phyloP scores from a whole-genome alignment of 2,888 invertebrate genomes.

The Meganola albula region DNA sequence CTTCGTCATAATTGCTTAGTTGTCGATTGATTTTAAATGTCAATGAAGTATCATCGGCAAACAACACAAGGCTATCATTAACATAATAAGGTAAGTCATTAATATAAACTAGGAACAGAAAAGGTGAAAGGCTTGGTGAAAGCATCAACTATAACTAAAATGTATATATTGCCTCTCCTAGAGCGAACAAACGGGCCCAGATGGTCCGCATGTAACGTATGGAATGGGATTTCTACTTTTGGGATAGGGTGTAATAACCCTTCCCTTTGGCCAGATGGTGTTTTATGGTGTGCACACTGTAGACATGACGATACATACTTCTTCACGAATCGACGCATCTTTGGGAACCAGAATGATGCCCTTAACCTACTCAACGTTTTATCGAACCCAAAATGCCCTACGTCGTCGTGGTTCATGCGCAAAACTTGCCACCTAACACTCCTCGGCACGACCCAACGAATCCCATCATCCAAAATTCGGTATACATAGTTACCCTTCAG shows the following conservation, averaged over 20 bases:
- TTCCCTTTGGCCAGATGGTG: slow-evolving; percentile 7
- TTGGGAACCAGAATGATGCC: slow-evolving; percentile 14
- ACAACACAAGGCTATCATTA: no score
- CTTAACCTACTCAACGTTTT: slow-evolving; percentile 1
- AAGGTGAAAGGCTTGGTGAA: no score
- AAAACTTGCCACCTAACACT: slow-evolving; percentile 15
- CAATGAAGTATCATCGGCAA: no score
- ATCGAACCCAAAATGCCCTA: slow-evolving; percentile 15
- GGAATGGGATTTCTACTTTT: slow-evolving; percentile 17
- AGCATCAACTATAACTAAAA: no score
- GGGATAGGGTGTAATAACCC: slow-evolving; percentile 22
- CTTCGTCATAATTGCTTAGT: no score
- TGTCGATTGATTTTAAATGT: no score
- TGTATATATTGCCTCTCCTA: slow-evolving; percentile 4
- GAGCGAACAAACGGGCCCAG: slow-evolving; percentile 9
- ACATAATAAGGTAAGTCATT: no score
- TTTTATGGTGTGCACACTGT: slow-evolving; percentile 16
- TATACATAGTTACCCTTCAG: background rate
- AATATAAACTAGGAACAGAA: no score
- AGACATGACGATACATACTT: slow-evolving; percentile 18
- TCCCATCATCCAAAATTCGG: background rate
- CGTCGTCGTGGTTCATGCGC: slow-evolving; percentile 16
- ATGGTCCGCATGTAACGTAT: slow-evolving; percentile 6
- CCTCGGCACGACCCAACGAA: slow-evolving; percentile 15
- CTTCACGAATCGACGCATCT: slow-evolving; percentile 14